phyloP scores from a whole-genome alignment of 2,888 invertebrate species.

The Eristalinus aeneus region DNA sequence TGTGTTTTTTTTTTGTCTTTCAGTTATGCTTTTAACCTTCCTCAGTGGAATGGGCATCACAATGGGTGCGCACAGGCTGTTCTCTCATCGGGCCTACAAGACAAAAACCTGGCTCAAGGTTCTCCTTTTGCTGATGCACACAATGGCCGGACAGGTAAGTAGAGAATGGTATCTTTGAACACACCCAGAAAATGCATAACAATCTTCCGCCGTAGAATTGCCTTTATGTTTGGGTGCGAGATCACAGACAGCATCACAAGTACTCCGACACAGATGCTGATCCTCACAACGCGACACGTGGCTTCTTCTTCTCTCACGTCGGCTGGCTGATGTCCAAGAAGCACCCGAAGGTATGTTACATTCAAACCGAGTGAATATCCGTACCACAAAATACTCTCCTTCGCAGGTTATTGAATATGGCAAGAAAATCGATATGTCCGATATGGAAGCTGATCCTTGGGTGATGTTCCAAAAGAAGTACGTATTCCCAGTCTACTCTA shows the following conservation, averaged over 20 bases:
- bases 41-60: slow-evolving; percentile 85
- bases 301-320: slow-evolving; percentile 93
- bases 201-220: slow-evolving; percentile 83
- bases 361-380: background rate
- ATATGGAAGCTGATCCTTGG: slow-evolving; percentile 89
- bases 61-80: slow-evolving; percentile 90
- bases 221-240: slow-evolving; percentile 89
- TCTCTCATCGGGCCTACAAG: slow-evolving; percentile 90
- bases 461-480: slow-evolving; percentile 92
- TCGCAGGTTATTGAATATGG: slow-evolving; percentile 88
- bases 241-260: slow-evolving; percentile 91
- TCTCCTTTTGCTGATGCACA: slow-evolving; percentile 85
- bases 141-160: slow-evolving; percentile 86
- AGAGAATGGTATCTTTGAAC: background rate
- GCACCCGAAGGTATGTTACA: slow-evolving; percentile 84
- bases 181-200: background rate
- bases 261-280: slow-evolving; percentile 88
- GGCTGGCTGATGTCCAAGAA: slow-evolving; percentile 92
- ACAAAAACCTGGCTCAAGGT: slow-evolving; percentile 84
- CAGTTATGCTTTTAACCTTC: slow-evolving; percentile 50
- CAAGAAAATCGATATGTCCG: slow-evolving; percentile 89
- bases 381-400: no score
- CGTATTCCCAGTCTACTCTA: slow-evolving; percentile 73
- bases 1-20: slow-evolving; percentile 19
- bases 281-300: slow-evolving; percentile 89